A percentile compares a stretch with the other conserved stretches of the same genome.
These are phyloP conservation scores for Poliocrania exsul DNA, from an alignment of 2,797 vertebrate species.

Conservation along the genomic window DNA sequence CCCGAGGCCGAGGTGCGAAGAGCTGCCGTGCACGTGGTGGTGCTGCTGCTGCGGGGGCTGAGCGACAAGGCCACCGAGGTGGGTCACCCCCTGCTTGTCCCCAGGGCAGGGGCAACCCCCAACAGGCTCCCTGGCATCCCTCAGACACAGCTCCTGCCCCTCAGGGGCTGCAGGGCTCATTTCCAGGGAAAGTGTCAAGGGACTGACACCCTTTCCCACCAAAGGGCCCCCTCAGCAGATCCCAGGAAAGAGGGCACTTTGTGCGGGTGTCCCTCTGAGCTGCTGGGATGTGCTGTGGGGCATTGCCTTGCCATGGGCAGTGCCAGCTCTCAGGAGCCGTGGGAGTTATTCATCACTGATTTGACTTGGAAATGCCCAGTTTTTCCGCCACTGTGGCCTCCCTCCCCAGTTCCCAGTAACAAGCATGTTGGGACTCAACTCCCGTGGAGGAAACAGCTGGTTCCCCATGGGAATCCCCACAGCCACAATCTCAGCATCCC, in stretches of 20 bases:
- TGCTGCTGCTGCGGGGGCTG: slow-evolving; percentile 88
- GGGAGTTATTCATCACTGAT: background rate
- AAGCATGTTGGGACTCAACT: background rate
- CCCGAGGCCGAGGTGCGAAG: slow-evolving; percentile 86
- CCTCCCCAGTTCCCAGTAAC: background rate
- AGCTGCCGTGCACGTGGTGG: slow-evolving; percentile 89
- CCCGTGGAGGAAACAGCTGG: background rate
- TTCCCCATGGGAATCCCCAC: background rate
- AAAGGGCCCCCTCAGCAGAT: accelerated
- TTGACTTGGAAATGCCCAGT: slow-evolving; percentile 1
- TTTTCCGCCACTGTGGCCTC: background rate
- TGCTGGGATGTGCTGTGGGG: background rate
- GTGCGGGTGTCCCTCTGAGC: accelerated
- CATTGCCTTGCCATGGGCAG: background rate
- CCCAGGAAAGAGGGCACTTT: background rate
- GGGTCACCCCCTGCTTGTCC: background rate
- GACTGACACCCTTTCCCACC: background rate
- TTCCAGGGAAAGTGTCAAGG: background rate
- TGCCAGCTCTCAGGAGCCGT: background rate
- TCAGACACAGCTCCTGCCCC: background rate
- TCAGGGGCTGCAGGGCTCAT: accelerated
- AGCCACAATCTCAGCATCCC: background rate
- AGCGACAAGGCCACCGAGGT: slow-evolving; percentile 89
- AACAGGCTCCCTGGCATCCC: background rate
- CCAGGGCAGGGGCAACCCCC: background rate